Percentiles rank a stretch among this genome's conserved stretches.
Evolutionary conservation across 1,140 invertebrate species (phyloP).

Genomic region (Theocolax elegans): DNA sequence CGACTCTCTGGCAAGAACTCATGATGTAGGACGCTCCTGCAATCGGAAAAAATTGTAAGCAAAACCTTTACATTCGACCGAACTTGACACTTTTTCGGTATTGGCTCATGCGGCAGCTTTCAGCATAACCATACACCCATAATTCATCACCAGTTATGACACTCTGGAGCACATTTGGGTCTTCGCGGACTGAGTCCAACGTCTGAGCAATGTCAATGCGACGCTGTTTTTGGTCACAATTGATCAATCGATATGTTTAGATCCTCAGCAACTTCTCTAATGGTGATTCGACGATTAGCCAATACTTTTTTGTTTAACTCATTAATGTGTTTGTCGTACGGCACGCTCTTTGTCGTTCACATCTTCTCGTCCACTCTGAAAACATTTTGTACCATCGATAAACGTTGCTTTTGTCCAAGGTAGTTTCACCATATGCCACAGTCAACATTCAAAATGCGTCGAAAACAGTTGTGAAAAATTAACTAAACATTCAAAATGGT

Average conservation of each 20-base stretch:
- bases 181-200: slow-evolving; percentile 47
- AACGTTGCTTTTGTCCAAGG: neutral
- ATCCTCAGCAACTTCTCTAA: too few species aligned
- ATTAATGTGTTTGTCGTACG: neutral
- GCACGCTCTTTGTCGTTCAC: neutral
- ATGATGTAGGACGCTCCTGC: slow-evolving; percentile 39
- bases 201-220: slow-evolving; percentile 47
- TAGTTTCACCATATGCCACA: neutral
- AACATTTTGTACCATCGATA: neutral
- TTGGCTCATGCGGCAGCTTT: slow-evolving; percentile 18
- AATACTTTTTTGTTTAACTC: slow-evolving; percentile 40
- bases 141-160: slow-evolving; percentile 53
- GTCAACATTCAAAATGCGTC: neutral
- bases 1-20: slow-evolving; percentile 52
- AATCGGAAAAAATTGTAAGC: slow-evolving; percentile 34
- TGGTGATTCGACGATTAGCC: slow-evolving; percentile 47
- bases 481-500: too few species aligned
- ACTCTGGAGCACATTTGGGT: slow-evolving; percentile 52
- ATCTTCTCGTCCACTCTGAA: neutral
- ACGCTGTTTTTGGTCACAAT: slow-evolving; percentile 36
- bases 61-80: slow-evolving; percentile 38
- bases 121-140: slow-evolving; percentile 42
- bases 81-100: slow-evolving; percentile 37
- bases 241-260: too few species aligned
- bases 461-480: too few species aligned